Evolutionary conservation across 2,113 vertebrate species (phyloP), one percentile per base, ranked within the genome.

Genomic region (Etheostoma spectabile): DNA sequence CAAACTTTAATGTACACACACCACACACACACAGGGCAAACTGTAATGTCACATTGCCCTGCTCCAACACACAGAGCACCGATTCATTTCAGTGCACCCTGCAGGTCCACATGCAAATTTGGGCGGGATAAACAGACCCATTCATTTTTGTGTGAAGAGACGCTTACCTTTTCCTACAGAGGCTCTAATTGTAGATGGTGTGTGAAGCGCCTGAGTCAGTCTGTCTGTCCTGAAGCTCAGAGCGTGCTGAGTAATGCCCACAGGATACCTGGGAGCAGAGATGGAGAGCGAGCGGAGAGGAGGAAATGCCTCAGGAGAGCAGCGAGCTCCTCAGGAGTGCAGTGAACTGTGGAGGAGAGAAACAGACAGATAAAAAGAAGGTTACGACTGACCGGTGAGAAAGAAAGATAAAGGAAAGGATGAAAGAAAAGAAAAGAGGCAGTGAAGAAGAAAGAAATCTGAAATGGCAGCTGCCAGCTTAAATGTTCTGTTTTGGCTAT

Each of bases 141-240:
- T 87, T 88, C 88, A 80, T 74, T 15, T 77, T 7, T 19, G 18
- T 19, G 18, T 27, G 11, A 69, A 67, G 45, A 66, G 61, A 61
- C 6, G 21, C 82, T 88, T 80, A 90, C 84, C 74, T 77, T 83
- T 70, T 82, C 59, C 86, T 72, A 62, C 57, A 19, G 75, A 66
- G 69, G 42, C 55, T 56, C 65, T 63, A 33, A 83, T 61, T 70
- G 83, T 11, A 78, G 74, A 38, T 69, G 60, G 16, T 42, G 72
- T 1, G 16, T 84, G 30, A 82, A 80, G 77, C 33, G 1, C 21
- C 59, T 3, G 59, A 59, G 49, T 73, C 77, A 51, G 79, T 61
- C 57, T 2, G 66, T 35, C 71, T 53, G 59, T 18, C 66, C 62
- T 0, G 53, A 77, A 64, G 86, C 66, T 48, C 68, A 0, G 12